Evolutionary conservation across 1,140 invertebrate species (phyloP).

Genomic region (Drosophila melanica): DNA sequence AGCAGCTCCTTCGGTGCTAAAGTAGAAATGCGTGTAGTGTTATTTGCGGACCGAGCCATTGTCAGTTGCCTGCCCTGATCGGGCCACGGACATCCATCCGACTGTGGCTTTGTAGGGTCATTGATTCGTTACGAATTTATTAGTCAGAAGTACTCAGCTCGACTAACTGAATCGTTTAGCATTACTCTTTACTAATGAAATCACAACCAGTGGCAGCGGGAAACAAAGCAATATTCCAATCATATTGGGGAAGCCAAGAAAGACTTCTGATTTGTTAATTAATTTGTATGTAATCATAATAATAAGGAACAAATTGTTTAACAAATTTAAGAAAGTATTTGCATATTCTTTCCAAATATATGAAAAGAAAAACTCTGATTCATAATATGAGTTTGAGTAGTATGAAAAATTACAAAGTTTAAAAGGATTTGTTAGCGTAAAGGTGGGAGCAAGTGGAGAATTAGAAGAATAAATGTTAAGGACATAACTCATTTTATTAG

Average conservation of each 20-base stretch:
- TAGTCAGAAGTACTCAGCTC: slow-evolving; percentile 40
- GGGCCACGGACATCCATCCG: slow-evolving; percentile 34
- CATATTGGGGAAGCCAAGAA: background rate
- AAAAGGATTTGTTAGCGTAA: no score
- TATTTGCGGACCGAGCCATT: slow-evolving; percentile 48
- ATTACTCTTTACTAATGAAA: background rate
- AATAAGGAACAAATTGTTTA: no score
- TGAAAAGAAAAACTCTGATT: no score
- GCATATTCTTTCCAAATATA: no score
- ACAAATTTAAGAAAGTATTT: no score
- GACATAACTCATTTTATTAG: no score
- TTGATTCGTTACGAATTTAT: slow-evolving; percentile 82
- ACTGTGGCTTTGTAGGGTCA: slow-evolving; percentile 52
- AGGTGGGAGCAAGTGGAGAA: no score
- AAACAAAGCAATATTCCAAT: background rate
- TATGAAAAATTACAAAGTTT: no score
- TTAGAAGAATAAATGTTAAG: no score
- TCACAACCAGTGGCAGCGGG: background rate
- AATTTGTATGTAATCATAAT: background rate
- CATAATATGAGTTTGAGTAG: no score
- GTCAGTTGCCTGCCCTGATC: slow-evolving; percentile 11
- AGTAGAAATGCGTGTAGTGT: slow-evolving; percentile 78
- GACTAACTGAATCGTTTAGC: slow-evolving; percentile 20
- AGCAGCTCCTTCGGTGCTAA: slow-evolving; percentile 47
- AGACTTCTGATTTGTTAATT: background rate